Base-by-base conservation (phyloP, 2,113 vertebrate genomes). In the Pithys albifrons region DNA sequence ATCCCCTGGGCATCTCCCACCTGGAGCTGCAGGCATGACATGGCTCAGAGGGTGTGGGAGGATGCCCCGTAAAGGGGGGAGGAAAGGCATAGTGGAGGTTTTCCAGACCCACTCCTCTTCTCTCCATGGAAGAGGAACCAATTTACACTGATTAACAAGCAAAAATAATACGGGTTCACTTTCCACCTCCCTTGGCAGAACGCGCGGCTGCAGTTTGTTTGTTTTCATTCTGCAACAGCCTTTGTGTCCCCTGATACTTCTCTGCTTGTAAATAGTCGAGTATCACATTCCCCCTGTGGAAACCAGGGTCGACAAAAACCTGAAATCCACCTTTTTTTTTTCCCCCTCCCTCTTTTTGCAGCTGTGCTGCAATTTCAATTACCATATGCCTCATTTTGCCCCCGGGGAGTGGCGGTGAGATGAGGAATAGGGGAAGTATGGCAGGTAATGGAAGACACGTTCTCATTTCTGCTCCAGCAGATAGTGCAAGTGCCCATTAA, bases 391-490 rank as follows among this genome's bases (percentile, higher is more conserved):
- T 84, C 35, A 87, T 75, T 95, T 72, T 85, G 81, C 84, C 95
- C 91, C 51, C 10, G 2, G 94, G 93, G 91, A 92, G 70, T 2
- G 41, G 84, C 10, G 66, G 61, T 23, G 89, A 82, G 88, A 89
- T 41, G 85, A 96, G 88, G 90, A 88, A 55, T 10, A 65, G 81
- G 75, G 59, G 37, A 67, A 77, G 72, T 25, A 88, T 59, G 90
- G 91, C 92, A 96, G 95, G 95, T 96, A 95, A 96, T 88, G 90
- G 91, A 86, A 93, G 90, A 67, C 93, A 95, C 75, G 23, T 59
- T 41, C 85, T 92, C 82, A 85, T 94, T 94, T 91, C 95, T 96
- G 95, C 95, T 93, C 69, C 82, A 71, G 95, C 92, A 94, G 96
- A 95, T 86, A 94, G 93, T 57, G 82, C 90, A 71, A 90, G 95